These are phyloP conservation scores for Tryphoninae sp. DNA, from an alignment of 2,888 invertebrate genomes.

Conservation along the genomic window DNA sequence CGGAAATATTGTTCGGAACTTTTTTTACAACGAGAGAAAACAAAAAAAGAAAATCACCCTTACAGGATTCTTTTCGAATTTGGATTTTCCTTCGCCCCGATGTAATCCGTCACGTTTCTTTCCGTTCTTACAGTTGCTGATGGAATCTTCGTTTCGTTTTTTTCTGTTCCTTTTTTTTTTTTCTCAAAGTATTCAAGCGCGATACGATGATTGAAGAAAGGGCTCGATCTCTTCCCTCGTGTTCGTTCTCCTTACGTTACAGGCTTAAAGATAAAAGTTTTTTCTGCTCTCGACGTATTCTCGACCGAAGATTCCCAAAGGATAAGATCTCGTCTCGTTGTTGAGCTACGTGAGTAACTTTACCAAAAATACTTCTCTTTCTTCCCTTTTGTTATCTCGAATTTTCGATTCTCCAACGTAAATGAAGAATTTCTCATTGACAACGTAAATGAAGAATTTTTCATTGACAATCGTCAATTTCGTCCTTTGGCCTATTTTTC, in stretches of 20 bases:
- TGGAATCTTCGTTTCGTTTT: no score
- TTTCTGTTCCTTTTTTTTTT: background rate
- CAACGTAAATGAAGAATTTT: conserved; percentile 24
- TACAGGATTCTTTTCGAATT: background rate
- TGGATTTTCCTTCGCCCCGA: background rate
- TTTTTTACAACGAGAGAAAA: conserved; percentile 2
- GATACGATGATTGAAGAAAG: conserved; percentile 39
- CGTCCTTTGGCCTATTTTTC: background rate
- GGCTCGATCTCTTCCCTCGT: conserved; percentile 28
- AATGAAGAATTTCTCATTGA: conserved; percentile 33
- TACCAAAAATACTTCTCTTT: conserved; percentile 16
- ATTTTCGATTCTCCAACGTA: conserved; percentile 4
- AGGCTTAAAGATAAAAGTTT: conserved; percentile 38
- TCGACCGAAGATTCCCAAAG: background rate
- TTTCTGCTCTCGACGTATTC: background rate
- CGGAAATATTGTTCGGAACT: background rate
- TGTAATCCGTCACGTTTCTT: conserved; percentile 6
- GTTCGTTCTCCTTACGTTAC: conserved; percentile 11
- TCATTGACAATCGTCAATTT: background rate
- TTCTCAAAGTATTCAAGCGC: background rate
- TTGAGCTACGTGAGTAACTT: conserved; percentile 49
- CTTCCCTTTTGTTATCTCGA: conserved; percentile 12
- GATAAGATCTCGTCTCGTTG: conserved; percentile 36
- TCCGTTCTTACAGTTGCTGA: background rate
- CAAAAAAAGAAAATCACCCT: background rate